Percentiles rank a stretch among this genome's conserved stretches.
phyloP scores from a whole-genome alignment of 2,113 vertebrate species.

The Ariopsis seemanni region DNA sequence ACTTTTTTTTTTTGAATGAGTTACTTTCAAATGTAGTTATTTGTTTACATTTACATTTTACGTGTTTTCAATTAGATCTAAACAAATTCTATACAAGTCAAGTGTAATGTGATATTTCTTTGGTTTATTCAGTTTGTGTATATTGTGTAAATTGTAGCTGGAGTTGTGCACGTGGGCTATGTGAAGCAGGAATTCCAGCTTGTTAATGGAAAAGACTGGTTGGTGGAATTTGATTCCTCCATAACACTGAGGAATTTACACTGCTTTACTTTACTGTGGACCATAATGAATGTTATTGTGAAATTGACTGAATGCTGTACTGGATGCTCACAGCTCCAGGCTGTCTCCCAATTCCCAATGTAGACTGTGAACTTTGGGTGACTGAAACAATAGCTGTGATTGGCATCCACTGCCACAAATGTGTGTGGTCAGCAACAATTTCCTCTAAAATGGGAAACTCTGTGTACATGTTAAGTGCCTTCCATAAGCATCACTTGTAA shows the following conservation, averaged over 20 bases:
- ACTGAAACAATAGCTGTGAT: constrained; percentile 33
- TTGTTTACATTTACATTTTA: background rate
- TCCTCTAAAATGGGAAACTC: background rate
- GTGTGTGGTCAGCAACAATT: constrained; percentile 7
- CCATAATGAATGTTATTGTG: background rate
- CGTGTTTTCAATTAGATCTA: background rate
- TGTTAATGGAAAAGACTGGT: constrained; percentile 28
- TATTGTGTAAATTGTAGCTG: background rate
- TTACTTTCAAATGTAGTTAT: background rate
- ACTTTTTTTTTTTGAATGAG: background rate
- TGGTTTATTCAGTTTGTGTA: background rate
- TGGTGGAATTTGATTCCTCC: constrained; percentile 29
- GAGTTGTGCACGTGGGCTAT: background rate
- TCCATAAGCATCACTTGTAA: no score
- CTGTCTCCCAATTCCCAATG: background rate
- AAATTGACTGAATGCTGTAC: constrained; percentile 9
- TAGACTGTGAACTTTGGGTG: constrained; percentile 18
- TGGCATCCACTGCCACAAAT: constrained; percentile 8
- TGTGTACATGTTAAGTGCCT: background rate
- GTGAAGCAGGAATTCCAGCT: constrained; percentile 8
- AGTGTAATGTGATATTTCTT: background rate
- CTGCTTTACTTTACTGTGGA: background rate
- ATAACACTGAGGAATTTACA: constrained; percentile 10
- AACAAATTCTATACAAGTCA: background rate
- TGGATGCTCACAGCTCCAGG: background rate